Conservation (phyloP, 2,797 vertebrate genomes). For the Oryzias dopingdopingensis region DNA sequence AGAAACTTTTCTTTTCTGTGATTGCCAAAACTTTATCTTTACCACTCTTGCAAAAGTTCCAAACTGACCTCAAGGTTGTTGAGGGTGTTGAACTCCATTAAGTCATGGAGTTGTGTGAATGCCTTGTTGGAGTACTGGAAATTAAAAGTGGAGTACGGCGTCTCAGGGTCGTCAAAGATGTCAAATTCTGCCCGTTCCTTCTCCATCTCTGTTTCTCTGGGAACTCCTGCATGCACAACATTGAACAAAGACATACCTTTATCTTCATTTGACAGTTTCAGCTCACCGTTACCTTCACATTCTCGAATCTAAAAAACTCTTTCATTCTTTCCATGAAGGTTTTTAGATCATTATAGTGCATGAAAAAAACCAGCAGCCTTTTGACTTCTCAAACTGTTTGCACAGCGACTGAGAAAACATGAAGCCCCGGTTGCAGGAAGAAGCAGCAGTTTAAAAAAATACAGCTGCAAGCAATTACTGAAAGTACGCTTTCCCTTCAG, state of each 20-base stretch:
- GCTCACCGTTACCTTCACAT: background rate
- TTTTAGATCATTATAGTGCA: too few relatives aligned
- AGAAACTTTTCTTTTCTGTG: background rate
- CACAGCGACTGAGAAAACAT: background rate
- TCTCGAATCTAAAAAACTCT: background rate
- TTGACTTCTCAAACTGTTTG: too few relatives aligned
- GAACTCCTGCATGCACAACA: constrained; percentile 76
- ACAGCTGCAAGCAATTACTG: background rate
- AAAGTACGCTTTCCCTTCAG: constrained; percentile 33
- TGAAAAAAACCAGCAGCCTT: too few relatives aligned
- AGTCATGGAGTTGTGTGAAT: constrained; percentile 89
- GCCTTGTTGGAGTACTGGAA: constrained; percentile 94
- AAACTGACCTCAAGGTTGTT: constrained; percentile 92
- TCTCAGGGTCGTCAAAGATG: constrained; percentile 94
- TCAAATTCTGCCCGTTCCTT: constrained; percentile 94
- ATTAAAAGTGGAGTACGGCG: constrained; percentile 96
- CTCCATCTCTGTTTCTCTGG: constrained; percentile 87
- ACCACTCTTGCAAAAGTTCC: background rate
- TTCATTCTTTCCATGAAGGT: background rate
- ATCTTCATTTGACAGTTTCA: too few relatives aligned
- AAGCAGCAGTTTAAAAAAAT: constrained; percentile 3
- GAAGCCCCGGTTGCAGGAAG: background rate
- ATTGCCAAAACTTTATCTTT: background rate
- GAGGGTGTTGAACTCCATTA: constrained; percentile 98
- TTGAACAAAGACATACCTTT: background rate